These are phyloP conservation scores for Morus bassanus DNA, from an alignment of 2,797 vertebrate genomes.

Conservation along the genomic window DNA sequence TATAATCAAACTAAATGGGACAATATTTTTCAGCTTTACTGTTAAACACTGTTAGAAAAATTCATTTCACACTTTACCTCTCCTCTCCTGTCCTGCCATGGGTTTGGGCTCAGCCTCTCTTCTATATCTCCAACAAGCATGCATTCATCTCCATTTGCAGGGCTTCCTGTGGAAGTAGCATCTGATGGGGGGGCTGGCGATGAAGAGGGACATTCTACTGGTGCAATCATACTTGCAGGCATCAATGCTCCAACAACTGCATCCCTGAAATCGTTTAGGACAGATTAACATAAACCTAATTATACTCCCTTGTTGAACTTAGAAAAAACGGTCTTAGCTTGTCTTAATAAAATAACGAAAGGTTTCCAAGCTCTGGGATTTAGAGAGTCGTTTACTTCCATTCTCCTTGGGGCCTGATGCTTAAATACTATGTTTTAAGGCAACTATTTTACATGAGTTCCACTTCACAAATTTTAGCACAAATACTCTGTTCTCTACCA, in stretches of 20 bases:
- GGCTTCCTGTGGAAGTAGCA: constrained; percentile 78
- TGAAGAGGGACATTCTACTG: constrained; percentile 89
- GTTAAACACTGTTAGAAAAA: not conserved
- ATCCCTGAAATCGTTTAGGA: constrained; percentile 79
- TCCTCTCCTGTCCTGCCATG: constrained; percentile 92
- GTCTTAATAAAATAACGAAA: not conserved
- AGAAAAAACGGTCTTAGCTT: not conserved
- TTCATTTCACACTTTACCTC: constrained; percentile 78
- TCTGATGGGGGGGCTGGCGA: constrained; percentile 89
- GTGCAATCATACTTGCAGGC: constrained; percentile 97
- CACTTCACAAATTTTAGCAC: not conserved
- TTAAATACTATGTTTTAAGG: not conserved
- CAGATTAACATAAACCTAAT: not conserved
- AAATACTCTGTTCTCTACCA: not conserved
- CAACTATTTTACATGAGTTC: not conserved
- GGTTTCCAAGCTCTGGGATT: not conserved
- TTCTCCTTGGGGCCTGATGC: not conserved
- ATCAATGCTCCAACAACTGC: constrained; percentile 93
- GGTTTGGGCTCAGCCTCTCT: constrained; percentile 91
- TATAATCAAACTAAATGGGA: not conserved
- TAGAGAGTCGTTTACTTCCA: not conserved
- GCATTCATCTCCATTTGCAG: constrained; percentile 84
- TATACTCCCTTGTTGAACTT: not conserved
- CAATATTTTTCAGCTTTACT: not conserved
- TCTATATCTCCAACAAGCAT: constrained; percentile 80